Evolutionary conservation across 30 jellyfish, hydroid and myxozoan species (phyloP), one percentile per base, ranked within the genome.

Genomic region (Aurelia sp.): DNA sequence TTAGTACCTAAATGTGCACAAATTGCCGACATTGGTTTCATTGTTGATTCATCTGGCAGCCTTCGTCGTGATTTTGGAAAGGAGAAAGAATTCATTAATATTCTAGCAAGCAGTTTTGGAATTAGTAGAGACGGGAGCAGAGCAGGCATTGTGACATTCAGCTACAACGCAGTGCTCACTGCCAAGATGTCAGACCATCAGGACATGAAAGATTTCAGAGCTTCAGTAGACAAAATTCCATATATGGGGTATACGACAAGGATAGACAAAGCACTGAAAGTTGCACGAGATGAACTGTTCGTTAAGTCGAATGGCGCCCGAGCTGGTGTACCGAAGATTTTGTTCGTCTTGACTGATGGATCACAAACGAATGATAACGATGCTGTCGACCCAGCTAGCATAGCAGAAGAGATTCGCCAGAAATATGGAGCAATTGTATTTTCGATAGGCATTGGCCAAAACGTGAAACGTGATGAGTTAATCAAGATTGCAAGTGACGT

Each of bases 1-100:
- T 44, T 44, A 44, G 55, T 44, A 44, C 55, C 55, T 44, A 8
- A 16, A 44, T 92, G 98, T 58, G 76, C 69, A 4, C 71, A 48
- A 30, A 62, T 73, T 8, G 82, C 86, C 6, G 96, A 87, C 52
- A 62, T 87, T 78, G 96, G 82, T 21, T 66, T 87, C 27, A 37
- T 87, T 47, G 87, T 87, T n/a, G 96, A 87, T 70, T 87, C 96
- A 4, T 87, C 96, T 20, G 96, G 96, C 63, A 87, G 96, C 59
- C 44, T 87, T n/a, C 74, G 96, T 59, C 58, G 71, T 33, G 71
- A 76, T 6, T 87, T 8, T 57, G 53, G 37, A 3, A 67, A 51
- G 48, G 96, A 87, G 52, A 87, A 87, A 52, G 72, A 77, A 17
- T 87, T 87, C 74, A 74, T 87, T 6, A 87, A 77, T 50, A 31